Percentiles rank a stretch among this genome's conserved stretches.
Conservation (phyloP, 2,888 invertebrate species). For the Formica aserva region DNA sequence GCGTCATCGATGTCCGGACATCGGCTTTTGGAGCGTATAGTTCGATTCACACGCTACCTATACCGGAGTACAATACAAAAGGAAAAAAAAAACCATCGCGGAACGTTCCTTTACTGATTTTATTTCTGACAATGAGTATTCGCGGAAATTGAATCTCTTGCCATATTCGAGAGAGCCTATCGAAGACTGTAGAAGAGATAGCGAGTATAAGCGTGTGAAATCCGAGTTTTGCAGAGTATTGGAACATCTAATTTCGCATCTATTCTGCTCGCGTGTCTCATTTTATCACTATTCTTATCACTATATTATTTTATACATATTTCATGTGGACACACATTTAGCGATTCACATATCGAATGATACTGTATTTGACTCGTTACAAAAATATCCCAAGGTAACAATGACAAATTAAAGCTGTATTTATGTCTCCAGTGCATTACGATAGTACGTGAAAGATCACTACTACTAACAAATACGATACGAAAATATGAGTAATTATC, state of each 20-base stretch:
- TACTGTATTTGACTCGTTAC: neutral
- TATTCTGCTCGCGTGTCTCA: neutral
- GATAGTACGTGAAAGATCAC: neutral
- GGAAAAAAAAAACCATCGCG: neutral
- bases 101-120: conserved; percentile 1
- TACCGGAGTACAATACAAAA: neutral
- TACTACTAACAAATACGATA: neutral
- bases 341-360: neutral
- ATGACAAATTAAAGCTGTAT: neutral
- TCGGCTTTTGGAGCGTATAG: neutral
- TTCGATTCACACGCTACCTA: neutral
- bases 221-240: neutral
- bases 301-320: neutral
- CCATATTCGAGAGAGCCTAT: neutral
- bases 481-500: conserved; percentile 5
- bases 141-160: conserved; percentile 13
- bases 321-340: neutral
- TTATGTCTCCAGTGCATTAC: neutral
- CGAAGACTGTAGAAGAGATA: neutral
- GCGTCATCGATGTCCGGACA: conserved; percentile 26
- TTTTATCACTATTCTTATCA: neutral
- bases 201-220: neutral
- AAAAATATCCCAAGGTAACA: neutral
- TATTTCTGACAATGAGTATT: neutral
- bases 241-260: neutral